phyloP scores from a whole-genome alignment of 2,113 vertebrate genomes.

The Stegostoma tigrinum region DNA sequence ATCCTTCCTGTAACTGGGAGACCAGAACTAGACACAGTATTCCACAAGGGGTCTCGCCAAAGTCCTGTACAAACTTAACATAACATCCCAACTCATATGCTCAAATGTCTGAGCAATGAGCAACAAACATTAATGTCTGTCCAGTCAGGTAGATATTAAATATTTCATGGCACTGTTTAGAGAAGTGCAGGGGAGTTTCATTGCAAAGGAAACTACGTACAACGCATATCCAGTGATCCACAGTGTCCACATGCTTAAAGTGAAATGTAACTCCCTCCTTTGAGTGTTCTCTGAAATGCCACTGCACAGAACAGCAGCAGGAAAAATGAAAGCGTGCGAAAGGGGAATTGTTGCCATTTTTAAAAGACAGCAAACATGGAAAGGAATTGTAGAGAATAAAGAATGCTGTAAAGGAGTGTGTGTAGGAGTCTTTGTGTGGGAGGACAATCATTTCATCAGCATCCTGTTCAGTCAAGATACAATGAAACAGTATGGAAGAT shows the following conservation, averaged over 20 bases:
- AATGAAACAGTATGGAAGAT: background rate
- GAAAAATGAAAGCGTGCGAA: background rate
- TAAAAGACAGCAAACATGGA: background rate
- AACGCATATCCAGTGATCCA: background rate
- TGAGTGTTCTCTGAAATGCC: background rate
- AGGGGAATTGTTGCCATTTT: background rate
- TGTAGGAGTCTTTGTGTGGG: background rate
- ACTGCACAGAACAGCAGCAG: background rate
- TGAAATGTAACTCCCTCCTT: background rate
- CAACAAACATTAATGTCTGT: background rate
- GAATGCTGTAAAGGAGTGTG: background rate
- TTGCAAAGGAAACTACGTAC: no score
- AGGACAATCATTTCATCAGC: background rate
- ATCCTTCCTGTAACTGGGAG: no score
- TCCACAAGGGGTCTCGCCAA: no score
- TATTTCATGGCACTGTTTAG: background rate
- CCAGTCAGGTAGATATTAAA: background rate
- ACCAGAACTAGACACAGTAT: no score
- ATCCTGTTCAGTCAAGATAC: background rate
- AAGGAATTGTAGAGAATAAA: background rate
- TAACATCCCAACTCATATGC: no score
- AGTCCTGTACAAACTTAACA: no score
- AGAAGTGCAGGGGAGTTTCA: no score
- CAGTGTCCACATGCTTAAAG: background rate
- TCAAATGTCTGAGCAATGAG: no score